A percentile compares a stretch with the other conserved stretches of the same genome.
These are phyloP conservation scores for Guaruba guarouba DNA, from an alignment of 2,113 vertebrate species.

Conservation along the genomic window DNA sequence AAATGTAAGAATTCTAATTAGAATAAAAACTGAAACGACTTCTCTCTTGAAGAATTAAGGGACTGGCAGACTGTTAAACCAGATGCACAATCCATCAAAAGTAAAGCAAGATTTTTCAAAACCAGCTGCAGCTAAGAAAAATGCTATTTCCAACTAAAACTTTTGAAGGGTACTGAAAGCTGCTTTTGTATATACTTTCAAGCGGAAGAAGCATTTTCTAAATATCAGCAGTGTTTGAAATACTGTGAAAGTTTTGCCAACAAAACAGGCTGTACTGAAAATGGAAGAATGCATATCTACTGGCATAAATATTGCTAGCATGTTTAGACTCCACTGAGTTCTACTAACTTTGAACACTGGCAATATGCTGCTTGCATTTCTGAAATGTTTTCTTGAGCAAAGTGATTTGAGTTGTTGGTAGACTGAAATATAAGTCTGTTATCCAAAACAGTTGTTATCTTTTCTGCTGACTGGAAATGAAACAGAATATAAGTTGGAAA, in stretches of 20 bases:
- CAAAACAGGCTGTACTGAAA: neutral
- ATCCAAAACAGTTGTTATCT: neutral
- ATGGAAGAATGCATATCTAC: neutral
- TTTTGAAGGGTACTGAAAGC: neutral
- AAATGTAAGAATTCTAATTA: neutral
- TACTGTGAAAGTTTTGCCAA: neutral
- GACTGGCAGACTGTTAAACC: neutral
- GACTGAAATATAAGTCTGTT: neutral
- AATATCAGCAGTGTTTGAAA: constrained; percentile 1
- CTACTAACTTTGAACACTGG: neutral
- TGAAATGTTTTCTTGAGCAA: neutral
- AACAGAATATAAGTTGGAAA: neutral
- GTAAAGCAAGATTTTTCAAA: neutral
- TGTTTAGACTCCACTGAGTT: neutral
- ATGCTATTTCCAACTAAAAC: neutral
- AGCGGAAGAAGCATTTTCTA: neutral
- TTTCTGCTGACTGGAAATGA: neutral
- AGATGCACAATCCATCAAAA: neutral
- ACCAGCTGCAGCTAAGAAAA: neutral
- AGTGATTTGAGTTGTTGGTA: neutral
- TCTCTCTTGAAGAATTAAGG: neutral
- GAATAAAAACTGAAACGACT: neutral
- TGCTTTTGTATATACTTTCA: neutral
- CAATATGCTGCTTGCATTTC: neutral
- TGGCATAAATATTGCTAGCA: neutral